A percentile compares a stretch with the other conserved stretches of the same genome.
Conservation (phyloP, 2,797 vertebrate genomes). For the Rhynchotus rufescens region DNA sequence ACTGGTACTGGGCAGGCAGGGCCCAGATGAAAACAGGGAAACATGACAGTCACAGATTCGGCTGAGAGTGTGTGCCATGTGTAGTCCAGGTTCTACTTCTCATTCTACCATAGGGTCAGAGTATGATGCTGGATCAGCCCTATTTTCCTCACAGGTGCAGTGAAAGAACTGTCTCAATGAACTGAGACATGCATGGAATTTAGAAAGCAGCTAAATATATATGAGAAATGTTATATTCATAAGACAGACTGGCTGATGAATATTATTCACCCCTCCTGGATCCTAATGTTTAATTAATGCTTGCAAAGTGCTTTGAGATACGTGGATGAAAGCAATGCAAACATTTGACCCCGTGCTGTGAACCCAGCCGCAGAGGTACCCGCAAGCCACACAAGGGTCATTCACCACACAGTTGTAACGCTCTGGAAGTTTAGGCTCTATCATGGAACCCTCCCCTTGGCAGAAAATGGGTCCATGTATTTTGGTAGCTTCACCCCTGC, state of each 20-base stretch:
- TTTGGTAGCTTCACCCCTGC: background rate
- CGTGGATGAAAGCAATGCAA: constrained; percentile 36
- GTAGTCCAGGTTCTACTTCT: background rate
- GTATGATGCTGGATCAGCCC: background rate
- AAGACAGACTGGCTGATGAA: constrained; percentile 11
- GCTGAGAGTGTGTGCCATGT: fast-evolving
- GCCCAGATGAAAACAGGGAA: background rate
- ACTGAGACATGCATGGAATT: background rate
- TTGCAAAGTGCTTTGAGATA: constrained; percentile 57
- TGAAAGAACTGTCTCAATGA: background rate
- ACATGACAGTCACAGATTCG: background rate
- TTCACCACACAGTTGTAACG: background rate
- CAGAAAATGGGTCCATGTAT: background rate
- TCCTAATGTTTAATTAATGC: constrained; percentile 61
- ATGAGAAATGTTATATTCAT: constrained; percentile 36
- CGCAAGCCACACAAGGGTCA: background rate
- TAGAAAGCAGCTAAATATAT: constrained; percentile 17
- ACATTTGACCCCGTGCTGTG: background rate
- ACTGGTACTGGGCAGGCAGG: fast-evolving
- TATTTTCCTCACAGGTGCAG: background rate
- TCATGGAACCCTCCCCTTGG: background rate
- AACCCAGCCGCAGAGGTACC: background rate
- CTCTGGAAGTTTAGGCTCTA: background rate
- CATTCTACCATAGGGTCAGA: fast-evolving
- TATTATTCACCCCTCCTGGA: constrained; percentile 47